phyloP scores from a whole-genome alignment of 1,140 invertebrate species.

The Polypedilum vanderplanki region DNA sequence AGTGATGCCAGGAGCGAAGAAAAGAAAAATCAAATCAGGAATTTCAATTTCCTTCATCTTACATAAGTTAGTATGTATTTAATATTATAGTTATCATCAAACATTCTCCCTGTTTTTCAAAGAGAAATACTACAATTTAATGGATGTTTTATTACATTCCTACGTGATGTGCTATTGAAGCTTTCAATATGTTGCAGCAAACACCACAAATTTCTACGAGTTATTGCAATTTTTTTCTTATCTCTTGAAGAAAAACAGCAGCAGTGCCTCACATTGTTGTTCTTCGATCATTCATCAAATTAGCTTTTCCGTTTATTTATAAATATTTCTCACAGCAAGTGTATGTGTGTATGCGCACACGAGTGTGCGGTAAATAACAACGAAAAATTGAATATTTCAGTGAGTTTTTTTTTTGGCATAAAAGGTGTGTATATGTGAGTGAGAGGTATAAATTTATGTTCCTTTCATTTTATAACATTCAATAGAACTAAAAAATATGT shows the following conservation, averaged over 20 bases:
- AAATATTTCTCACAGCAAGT: neutral
- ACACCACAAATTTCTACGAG: neutral
- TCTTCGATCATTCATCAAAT: constrained; percentile 27
- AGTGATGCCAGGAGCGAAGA: constrained; percentile 1
- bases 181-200: constrained; percentile 17
- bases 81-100: too few relatives aligned
- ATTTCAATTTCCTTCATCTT: neutral
- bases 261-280: constrained; percentile 5
- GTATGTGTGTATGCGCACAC: neutral
- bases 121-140: constrained; percentile 23
- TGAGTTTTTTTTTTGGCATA: neutral
- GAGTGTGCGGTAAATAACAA: neutral
- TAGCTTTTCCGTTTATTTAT: constrained; percentile 9
- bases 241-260: neutral
- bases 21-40: neutral
- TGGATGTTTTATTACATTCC: constrained; percentile 26
- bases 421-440: neutral
- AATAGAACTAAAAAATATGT: neutral
- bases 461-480: neutral
- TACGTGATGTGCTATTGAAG: constrained; percentile 2
- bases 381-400: neutral
- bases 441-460: constrained; percentile 8
- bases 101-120: too few relatives aligned
- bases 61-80: constrained; percentile 1
- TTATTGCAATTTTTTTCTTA: constrained; percentile 15